phyloP scores from a whole-genome alignment of 2,797 vertebrate genomes.

The Pristis pectinata region DNA sequence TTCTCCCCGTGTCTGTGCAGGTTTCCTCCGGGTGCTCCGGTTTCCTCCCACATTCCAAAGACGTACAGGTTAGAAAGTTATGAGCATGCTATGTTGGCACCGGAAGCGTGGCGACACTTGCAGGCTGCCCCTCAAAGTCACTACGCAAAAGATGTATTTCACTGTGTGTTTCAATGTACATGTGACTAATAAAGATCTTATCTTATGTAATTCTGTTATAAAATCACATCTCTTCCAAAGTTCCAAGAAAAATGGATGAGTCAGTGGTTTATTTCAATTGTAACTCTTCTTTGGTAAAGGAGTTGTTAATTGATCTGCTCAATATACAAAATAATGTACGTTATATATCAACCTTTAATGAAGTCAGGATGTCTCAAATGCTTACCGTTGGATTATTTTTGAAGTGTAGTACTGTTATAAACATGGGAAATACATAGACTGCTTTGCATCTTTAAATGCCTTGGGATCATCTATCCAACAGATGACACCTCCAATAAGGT shows the following conservation, averaged over 20 bases:
- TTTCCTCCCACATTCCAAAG: too few species aligned
- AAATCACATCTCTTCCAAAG: not conserved
- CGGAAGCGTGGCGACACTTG: too few species aligned
- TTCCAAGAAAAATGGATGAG: not conserved
- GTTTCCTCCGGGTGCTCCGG: too few species aligned
- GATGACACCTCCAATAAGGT: not conserved
- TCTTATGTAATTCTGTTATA: not conserved
- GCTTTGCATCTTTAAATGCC: too few species aligned
- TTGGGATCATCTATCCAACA: not conserved
- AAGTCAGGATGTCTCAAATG: not conserved
- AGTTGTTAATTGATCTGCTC: not conserved
- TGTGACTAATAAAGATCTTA: too few species aligned
- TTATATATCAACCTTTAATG: not conserved
- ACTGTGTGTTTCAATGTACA: too few species aligned
- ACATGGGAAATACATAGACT: not conserved
- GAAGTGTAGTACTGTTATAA: not conserved
- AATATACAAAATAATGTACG: not conserved
- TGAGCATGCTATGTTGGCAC: too few species aligned
- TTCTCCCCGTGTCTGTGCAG: too few species aligned
- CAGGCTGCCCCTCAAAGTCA: too few species aligned
- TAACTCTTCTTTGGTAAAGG: not conserved
- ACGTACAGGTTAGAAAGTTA: too few species aligned
- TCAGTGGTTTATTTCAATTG: too few species aligned
- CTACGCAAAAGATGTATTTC: too few species aligned
- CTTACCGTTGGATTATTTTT: not conserved